phyloP scores from a whole-genome alignment of 2,113 vertebrate genomes.

The Alaudala cheleensis region DNA sequence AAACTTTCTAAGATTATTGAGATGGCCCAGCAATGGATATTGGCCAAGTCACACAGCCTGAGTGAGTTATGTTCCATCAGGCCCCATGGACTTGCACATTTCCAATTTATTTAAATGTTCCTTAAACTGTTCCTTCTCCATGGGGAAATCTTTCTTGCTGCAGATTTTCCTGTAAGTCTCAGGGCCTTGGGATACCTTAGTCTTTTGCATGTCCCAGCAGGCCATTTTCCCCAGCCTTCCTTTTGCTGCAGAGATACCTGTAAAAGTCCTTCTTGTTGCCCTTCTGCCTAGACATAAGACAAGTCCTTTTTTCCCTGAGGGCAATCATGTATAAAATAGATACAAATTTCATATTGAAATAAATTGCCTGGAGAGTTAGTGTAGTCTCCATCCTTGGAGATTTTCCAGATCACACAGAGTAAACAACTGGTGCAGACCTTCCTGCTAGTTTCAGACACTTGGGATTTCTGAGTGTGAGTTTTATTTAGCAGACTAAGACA shows the following conservation, averaged over 20 bases:
- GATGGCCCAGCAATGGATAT: neutral
- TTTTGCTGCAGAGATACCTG: neutral
- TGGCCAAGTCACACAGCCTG: rapidly evolving
- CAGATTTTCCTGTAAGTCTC: neutral
- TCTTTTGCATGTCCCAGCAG: neutral
- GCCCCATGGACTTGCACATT: neutral
- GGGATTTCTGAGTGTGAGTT: neutral
- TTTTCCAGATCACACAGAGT: neutral
- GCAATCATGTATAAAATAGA: neutral
- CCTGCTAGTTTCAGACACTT: neutral
- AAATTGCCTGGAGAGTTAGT: neutral
- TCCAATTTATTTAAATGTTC: neutral
- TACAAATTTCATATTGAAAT: neutral
- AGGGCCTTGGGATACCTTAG: neutral
- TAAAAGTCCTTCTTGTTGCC: neutral
- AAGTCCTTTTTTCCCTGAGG: neutral
- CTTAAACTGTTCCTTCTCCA: neutral
- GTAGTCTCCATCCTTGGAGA: neutral
- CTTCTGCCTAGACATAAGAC: neutral
- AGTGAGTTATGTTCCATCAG: neutral
- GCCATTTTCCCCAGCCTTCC: neutral
- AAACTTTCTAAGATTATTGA: neutral
- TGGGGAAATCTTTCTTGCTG: neutral
- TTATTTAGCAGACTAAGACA: neutral
- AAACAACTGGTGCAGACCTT: neutral